Conservation (phyloP, 2,113 vertebrate genomes). For the Litocranius walleri region DNA sequence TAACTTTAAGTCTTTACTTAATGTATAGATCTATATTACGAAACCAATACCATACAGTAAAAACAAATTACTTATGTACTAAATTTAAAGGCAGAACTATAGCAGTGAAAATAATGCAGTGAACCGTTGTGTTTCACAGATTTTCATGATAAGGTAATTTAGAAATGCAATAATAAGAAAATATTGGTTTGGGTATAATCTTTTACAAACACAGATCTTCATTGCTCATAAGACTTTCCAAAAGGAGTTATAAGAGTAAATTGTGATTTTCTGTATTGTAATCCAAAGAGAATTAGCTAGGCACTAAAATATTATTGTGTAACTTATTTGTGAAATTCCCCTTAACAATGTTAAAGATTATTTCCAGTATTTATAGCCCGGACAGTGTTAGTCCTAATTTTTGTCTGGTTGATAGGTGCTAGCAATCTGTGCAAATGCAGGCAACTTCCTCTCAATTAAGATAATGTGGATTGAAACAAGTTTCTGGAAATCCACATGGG, state of each 20-base stretch:
- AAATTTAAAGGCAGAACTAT: neutral
- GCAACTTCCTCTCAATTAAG: constrained; percentile 50
- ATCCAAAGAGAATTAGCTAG: neutral
- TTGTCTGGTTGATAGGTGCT: neutral
- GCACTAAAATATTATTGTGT: constrained; percentile 14
- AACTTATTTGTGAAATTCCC: constrained; percentile 14
- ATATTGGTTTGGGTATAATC: neutral
- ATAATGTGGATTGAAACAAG: neutral
- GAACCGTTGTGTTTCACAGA: neutral
- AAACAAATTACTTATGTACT: neutral
- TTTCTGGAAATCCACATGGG: constrained; percentile 32
- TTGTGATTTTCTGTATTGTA: neutral
- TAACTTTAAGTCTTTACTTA: neutral
- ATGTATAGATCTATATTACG: neutral
- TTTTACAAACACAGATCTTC: neutral
- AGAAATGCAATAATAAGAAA: neutral
- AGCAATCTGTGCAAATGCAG: constrained; percentile 38
- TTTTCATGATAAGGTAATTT: neutral
- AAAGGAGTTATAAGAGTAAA: neutral
- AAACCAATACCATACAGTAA: neutral
- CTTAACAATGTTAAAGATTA: neutral
- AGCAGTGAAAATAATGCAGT: neutral
- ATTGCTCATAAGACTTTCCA: neutral
- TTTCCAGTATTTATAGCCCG: neutral
- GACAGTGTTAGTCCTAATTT: neutral